Base-by-base conservation (phyloP, 2,797 vertebrate genomes). In the Sandelia bainsii region DNA sequence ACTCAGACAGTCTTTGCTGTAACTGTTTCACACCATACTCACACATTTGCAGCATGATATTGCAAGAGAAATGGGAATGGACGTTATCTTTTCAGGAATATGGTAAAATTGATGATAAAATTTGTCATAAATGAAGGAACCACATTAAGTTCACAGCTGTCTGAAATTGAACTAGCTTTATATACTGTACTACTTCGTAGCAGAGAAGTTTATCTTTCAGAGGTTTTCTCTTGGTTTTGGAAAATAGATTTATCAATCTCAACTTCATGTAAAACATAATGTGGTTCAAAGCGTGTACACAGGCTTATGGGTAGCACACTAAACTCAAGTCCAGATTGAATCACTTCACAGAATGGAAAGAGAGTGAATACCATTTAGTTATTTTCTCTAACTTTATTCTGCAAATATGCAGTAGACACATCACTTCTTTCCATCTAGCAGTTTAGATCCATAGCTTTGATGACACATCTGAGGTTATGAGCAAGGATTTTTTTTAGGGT, bases 401-500 rank as follows among this genome's bases (percentile, higher is more conserved):
- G 70, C 46, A 72, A 66, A 79, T 64, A 83, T 77, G 44, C 73
- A 82, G 71, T 53, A 70, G 37, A 80, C 71, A 32, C 42, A 80
- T 45, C 57, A 32, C 67, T 54, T 87, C 75, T 77, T 45, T 83
- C 49, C 77, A 78, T 85, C 61, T 72, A 79, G 86, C 69, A 71
- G 59, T 83, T 80, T 78, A 69, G 77, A 63, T 73, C 75, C 51
- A 75, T 64, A 76, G 79, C 79, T 91, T 91, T 85, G 82, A 93
- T 92, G 90, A 91, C 90, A 93, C 88, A 86, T 91, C 88, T 88
- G 86, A 91, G 84, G 86, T 90, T 89, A 90, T 87, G 81, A 89
- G 50, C 83, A 81, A 87, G 67, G 19, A 50, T 54, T 63, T 53
- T 62, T 83, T 84, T 67, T 32, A 45, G 90, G 72, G 59, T 50